A percentile compares a stretch with the other conserved stretches of the same genome.
Evolutionary conservation across 2,888 invertebrate genomes (phyloP).

Genomic region (Erebia palarica): DNA sequence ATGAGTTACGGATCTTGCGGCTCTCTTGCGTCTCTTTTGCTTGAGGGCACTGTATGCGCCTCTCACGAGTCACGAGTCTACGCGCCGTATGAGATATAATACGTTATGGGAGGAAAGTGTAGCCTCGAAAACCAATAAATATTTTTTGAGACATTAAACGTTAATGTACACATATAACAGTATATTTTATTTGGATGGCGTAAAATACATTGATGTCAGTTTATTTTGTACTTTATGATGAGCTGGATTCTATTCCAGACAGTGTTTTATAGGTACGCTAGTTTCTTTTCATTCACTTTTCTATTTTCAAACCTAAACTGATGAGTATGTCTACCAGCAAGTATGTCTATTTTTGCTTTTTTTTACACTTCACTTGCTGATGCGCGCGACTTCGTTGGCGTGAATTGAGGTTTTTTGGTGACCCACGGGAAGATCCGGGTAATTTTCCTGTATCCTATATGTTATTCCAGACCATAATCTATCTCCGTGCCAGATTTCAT

Average conservation of each 20-base stretch:
- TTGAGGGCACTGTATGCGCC: background rate
- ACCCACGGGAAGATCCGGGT: no score
- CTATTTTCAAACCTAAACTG: background rate
- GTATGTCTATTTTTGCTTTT: no score
- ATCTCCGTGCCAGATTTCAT: no score
- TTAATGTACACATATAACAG: background rate
- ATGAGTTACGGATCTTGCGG: background rate
- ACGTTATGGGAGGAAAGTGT: conserved; percentile 8
- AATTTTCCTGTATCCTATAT: no score
- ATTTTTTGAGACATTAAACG: conserved; percentile 15
- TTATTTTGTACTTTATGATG: conserved; percentile 9
- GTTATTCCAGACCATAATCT: no score
- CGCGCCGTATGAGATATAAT: background rate
- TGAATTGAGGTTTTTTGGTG: no score
- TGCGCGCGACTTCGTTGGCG: no score
- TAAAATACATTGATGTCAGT: conserved; percentile 12
- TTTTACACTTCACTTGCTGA: no score
- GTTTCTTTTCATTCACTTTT: background rate
- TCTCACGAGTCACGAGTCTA: background rate
- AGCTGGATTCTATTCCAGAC: conserved; percentile 5
- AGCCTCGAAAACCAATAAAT: conserved; percentile 18
- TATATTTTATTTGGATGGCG: conserved; percentile 9
- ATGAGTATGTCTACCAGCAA: background rate
- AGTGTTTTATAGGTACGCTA: background rate
- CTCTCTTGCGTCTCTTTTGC: background rate